A percentile compares a stretch with the other conserved stretches of the same genome.
These are phyloP conservation scores for Acanthiza pusilla DNA, from an alignment of 2,797 vertebrate species.

Conservation along the genomic window DNA sequence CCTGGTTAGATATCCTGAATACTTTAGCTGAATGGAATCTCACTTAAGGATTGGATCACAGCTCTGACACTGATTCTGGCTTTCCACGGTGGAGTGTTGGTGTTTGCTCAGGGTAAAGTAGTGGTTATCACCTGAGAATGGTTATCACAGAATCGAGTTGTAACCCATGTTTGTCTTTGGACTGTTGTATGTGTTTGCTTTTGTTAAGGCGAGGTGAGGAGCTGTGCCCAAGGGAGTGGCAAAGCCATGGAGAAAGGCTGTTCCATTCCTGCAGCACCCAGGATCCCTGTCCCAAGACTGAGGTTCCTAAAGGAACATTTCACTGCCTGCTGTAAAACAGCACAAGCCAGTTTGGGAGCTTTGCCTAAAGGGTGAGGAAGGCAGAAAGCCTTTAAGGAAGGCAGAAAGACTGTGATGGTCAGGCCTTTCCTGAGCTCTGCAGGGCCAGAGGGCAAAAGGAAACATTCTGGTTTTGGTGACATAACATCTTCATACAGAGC, in stretches of 20 bases:
- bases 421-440: not conserved
- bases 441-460: not conserved
- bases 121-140: not conserved
- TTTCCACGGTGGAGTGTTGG: not conserved
- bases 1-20: not conserved
- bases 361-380: not conserved
- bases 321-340: not conserved
- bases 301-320: not conserved
- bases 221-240: not conserved
- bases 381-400: not conserved
- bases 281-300: not conserved
- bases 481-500: rapidly evolving
- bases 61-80: not conserved
- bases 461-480: not conserved
- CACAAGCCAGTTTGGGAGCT: not conserved
- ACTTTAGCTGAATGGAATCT: not conserved
- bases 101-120: not conserved
- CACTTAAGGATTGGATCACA: not conserved
- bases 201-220: not conserved
- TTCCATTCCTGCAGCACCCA: not conserved
- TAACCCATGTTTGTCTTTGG: not conserved
- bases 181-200: not conserved
- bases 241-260: not conserved
- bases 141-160: not conserved
- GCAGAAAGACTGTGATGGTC: not conserved